Base-by-base conservation (phyloP, 2,888 invertebrate genomes). In the Dromius quadrimaculatus region DNA sequence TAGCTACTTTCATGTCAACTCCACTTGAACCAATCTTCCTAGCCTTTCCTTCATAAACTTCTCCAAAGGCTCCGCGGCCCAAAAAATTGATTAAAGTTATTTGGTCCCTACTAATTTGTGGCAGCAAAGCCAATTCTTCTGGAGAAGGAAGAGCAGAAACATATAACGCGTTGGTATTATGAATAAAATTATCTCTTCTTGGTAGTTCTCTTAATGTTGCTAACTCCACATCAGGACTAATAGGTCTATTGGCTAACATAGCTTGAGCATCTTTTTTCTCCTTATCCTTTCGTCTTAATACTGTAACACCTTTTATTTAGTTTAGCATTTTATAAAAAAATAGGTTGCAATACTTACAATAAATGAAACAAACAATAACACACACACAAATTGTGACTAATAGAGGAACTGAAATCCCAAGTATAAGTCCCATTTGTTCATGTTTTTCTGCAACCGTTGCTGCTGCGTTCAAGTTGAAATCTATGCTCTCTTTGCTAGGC, bases 61-160 rank as follows among this genome's bases (percentile, higher is more conserved):
- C 97, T 0, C 98, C 98, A 79, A 98, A 99, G 0, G 97, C 97
- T 0, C 98, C 98, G 71, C 94, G 93, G 0, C 98, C 98, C 63
- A 99, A 85, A 80, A 96, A 95, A 78, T 94, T 94, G 9, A 90
- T 91, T 22, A 96, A 83, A 0, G 91, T 92, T 70, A 98, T 92
- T 79, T 96, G 94, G 74, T 92, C 93, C 72, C 82, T 88, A 34
- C 90, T 87, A 71, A 98, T 93, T 81, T 94, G 94, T 0, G 97
- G 96, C 66, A 97, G 81, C 57, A 90, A 85, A 1, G 92, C 90
- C n/a, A 92, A 86, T 34, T 85, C 86, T 36, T 84, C 85, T 1
- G 81, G 79, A 34, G 78, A 79, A 80, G 87, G 84, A 72, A 83
- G 82, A 1, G 84, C 81, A 1, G 84, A 83, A 69, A 89, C 91